Conservation (phyloP, 2,113 vertebrate genomes). For the Vulpes ferrilata region DNA sequence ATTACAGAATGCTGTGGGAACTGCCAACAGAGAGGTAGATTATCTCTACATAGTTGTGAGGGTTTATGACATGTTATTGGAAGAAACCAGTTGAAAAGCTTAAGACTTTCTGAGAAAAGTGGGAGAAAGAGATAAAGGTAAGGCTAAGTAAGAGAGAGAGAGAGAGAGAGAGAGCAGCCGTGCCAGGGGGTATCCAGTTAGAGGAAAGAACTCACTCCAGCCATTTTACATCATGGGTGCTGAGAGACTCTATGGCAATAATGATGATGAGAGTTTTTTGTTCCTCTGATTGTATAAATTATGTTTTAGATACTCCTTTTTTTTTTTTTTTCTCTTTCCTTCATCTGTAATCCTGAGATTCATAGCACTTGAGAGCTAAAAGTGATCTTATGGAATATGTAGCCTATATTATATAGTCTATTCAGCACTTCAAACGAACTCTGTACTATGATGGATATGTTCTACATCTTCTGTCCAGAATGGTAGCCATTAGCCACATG, state of each 20-base stretch:
- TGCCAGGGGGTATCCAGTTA: not conserved
- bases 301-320: not conserved
- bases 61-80: conserved; percentile 6
- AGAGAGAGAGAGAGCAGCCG: not conserved
- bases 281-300: not conserved
- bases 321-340: not conserved
- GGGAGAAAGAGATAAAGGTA: not conserved
- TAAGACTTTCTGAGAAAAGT: conserved; percentile 30
- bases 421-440: not conserved
- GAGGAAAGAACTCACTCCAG: not conserved
- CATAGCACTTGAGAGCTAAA: not conserved
- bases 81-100: conserved; percentile 48
- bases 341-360: not conserved
- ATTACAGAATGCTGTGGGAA: not conserved
- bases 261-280: not conserved
- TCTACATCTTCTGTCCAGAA: not conserved
- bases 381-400: not conserved
- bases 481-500: not conserved
- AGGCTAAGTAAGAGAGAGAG: not conserved
- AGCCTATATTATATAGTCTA: not conserved
- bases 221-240: not conserved
- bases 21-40: not conserved
- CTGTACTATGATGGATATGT: not conserved
- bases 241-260: not conserved
- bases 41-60: not conserved